Percentiles rank a stretch among this genome's conserved stretches.
Evolutionary conservation across 2,113 vertebrate species (phyloP).

Genomic region (Crotalus viridis): DNA sequence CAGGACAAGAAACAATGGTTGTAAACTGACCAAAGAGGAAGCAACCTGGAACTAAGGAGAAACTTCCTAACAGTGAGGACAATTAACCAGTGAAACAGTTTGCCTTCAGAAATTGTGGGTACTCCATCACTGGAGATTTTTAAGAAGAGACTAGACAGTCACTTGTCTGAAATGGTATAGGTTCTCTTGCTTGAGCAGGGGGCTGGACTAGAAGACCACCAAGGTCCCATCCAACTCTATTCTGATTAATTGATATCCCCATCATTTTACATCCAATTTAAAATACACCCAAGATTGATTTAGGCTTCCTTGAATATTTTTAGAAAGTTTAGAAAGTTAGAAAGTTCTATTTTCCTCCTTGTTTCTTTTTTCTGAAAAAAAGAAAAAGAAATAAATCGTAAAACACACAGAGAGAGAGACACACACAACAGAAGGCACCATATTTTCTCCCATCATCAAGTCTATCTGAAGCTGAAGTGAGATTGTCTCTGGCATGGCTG

Average conservation of each 20-base stretch:
- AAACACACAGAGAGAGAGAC: neutral
- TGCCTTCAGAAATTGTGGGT: neutral
- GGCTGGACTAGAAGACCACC: too few species aligned
- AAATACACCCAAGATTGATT: neutral
- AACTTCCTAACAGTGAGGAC: too few species aligned
- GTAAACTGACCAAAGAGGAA: neutral
- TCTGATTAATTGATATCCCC: too few species aligned
- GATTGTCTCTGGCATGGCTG: neutral
- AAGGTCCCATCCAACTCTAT: too few species aligned
- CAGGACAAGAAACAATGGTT: neutral
- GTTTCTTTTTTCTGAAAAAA: neutral
- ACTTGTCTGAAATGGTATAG: neutral
- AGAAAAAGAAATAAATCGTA: neutral
- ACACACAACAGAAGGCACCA: neutral
- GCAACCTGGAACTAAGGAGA: neutral
- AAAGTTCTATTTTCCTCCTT: neutral
- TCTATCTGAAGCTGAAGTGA: neutral
- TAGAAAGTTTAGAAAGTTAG: neutral
- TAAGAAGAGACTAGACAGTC: neutral
- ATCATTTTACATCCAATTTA: neutral
- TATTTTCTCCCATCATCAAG: neutral
- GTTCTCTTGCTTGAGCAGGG: too few species aligned
- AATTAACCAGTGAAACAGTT: too few species aligned
- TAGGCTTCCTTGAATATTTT: neutral
- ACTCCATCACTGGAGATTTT: neutral